Conservation (phyloP, 2,113 vertebrate genomes). For the Rutilus rutilus region DNA sequence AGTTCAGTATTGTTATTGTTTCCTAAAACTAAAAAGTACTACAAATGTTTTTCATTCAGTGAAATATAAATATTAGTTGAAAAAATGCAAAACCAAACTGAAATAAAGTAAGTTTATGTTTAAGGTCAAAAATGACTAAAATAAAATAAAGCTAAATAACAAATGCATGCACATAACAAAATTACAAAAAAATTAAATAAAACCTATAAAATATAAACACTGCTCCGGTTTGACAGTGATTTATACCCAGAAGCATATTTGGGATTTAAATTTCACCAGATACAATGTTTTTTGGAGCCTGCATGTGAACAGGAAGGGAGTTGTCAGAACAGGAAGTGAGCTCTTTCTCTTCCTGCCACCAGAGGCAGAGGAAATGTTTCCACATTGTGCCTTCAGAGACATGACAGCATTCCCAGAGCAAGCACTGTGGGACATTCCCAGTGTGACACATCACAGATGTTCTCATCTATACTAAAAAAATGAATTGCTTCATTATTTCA, state of each 20-base stretch:
- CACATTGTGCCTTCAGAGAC: not conserved
- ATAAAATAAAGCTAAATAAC: not conserved
- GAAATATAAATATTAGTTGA: no score
- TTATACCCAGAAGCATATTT: not conserved
- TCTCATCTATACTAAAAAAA: not conserved
- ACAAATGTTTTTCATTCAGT: no score
- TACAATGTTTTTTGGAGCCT: not conserved
- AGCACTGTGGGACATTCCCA: constrained; percentile 10
- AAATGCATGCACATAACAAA: not conserved
- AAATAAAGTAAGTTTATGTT: no score
- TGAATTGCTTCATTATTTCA: not conserved
- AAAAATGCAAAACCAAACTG: no score
- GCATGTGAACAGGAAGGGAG: constrained; percentile 45
- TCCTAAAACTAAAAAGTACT: no score
- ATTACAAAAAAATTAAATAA: not conserved
- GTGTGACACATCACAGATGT: not conserved
- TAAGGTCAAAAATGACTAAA: no score
- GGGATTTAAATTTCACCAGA: not conserved
- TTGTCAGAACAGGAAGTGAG: constrained; percentile 49
- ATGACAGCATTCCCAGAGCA: not conserved
- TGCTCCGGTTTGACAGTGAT: not conserved
- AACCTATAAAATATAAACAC: not conserved
- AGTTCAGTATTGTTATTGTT: no score
- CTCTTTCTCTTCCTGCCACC: constrained; percentile 10
- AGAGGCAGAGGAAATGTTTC: constrained; percentile 7